Evolutionary conservation across 2,113 vertebrate species (phyloP).

Genomic region (Indicator indicator): DNA sequence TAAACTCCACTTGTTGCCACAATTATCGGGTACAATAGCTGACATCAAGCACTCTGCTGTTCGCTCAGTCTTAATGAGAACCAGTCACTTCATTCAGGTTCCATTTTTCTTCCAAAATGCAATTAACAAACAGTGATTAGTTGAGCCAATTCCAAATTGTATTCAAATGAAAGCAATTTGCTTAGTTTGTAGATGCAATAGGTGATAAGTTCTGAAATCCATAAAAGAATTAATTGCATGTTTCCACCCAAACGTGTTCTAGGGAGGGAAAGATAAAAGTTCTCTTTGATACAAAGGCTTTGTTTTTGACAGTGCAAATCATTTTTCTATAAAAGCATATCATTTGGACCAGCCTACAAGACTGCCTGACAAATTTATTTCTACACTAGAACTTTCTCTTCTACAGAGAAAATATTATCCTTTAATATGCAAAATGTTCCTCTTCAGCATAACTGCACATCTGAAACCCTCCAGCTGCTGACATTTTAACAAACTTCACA

Average conservation of each 20-base stretch:
- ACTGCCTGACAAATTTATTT: conserved; percentile 39
- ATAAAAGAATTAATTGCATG: conserved; percentile 68
- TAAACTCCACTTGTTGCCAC: conserved; percentile 51
- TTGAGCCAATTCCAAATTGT: conserved; percentile 78
- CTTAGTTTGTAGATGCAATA: conserved; percentile 65
- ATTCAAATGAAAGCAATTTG: conserved; percentile 82
- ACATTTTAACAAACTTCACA: not conserved
- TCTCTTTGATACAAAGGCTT: not conserved
- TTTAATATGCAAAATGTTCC: not conserved
- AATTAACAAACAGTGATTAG: conserved; percentile 80
- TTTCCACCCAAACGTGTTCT: conserved; percentile 53
- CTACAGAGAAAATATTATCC: conserved; percentile 2
- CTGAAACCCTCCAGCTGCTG: not conserved
- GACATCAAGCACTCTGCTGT: conserved; percentile 43
- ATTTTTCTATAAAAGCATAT: conserved; percentile 3
- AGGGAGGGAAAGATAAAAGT: conserved; percentile 27
- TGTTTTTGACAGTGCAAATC: conserved; percentile 25
- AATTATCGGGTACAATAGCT: conserved; percentile 57
- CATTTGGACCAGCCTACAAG: conserved; percentile 2
- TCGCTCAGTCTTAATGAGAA: conserved; percentile 69
- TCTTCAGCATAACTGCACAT: not conserved
- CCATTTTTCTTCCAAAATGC: conserved; percentile 71
- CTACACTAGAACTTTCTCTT: conserved; percentile 22
- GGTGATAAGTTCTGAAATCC: conserved; percentile 68
- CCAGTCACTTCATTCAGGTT: conserved; percentile 56